Evolutionary conservation across 2,797 vertebrate genomes (phyloP).

Genomic region (Alfaro cultratus): DNA sequence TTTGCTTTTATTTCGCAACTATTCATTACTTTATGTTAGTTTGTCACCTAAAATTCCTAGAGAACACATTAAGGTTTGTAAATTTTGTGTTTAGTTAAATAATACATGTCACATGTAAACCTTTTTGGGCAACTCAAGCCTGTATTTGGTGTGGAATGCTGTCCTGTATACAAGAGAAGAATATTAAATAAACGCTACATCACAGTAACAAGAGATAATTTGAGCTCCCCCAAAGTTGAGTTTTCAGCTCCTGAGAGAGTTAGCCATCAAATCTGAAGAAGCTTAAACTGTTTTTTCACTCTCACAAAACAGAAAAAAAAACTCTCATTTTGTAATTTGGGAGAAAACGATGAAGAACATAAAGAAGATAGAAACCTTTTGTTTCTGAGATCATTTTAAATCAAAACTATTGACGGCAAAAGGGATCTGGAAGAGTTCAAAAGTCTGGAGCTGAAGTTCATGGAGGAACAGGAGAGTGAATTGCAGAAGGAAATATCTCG

Average conservation of each 20-base stretch:
- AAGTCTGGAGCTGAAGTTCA: too few species aligned
- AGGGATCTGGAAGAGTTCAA: too few species aligned
- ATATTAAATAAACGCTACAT: not conserved
- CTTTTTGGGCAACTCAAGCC: slow-evolving; percentile 37
- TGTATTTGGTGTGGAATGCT: slow-evolving; percentile 64
- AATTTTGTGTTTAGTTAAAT: too few species aligned
- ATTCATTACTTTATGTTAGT: not conserved
- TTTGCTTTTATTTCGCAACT: not conserved
- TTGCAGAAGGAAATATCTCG: too few species aligned
- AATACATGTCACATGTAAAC: not conserved
- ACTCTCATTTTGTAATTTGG: not conserved
- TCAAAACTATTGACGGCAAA: too few species aligned
- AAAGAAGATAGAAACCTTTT: not conserved
- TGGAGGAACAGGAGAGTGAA: too few species aligned
- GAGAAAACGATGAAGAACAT: not conserved
- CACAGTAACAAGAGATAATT: slow-evolving; percentile 3
- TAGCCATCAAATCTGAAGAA: not conserved
- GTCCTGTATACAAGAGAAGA: slow-evolving; percentile 37
- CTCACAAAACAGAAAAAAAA: not conserved
- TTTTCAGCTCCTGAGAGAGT: not conserved
- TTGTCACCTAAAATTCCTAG: not conserved
- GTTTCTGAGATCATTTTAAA: not conserved
- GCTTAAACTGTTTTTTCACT: not conserved
- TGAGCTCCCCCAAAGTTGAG: not conserved
- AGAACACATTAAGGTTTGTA: too few species aligned